Base-by-base conservation (phyloP, 2,888 invertebrate species). In the Drosophila eohydei region DNA sequence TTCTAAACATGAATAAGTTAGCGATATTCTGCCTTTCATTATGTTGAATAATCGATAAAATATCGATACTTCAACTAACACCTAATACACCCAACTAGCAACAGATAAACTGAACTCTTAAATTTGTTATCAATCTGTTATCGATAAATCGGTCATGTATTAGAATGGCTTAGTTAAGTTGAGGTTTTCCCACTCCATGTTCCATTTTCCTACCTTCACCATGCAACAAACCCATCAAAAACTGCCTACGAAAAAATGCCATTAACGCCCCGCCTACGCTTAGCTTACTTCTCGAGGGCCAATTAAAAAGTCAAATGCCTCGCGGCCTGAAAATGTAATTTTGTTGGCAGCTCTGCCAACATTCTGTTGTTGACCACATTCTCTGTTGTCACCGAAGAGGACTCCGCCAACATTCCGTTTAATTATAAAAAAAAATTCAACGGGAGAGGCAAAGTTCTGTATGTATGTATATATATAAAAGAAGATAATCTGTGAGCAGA, bases 301-400 rank as follows among this genome's bases (percentile, higher is more conserved):
- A 75, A 71, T 75, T 69, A 64, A 73, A 75, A 75, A 69, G 67
- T 67, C 71, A 67, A 74, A 52, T 48, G 36, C 51, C 58, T 62
- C 21, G 41, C 56, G 43, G 32, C 34, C 46, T 30, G 32, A 44
- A 43, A 61, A 44, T 11, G 48, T 38, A 59, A 43, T 52, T 50
- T 16, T 50, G 14, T 26, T 36, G 36, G 54, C 68, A 67, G 69
- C 64, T 26, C 43, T 41, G 64, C n/a, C 51, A 44, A 40, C 65
- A 50, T 26, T 54, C 40, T 58, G 55, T 16, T 55, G 56, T 46
- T 57, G 54, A 56, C 46, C 60, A 38, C 26, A 54, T 38, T 38
- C 38, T 28, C 38, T 5, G 28, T 9, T 28, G 26, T 38, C 52
- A 12, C 40, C 30, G 7, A 4, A 30, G 54, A 54, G 40, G 16